These are phyloP conservation scores for Bedellia somnulentella DNA, from an alignment of 2,888 invertebrate genomes.

Conservation along the genomic window DNA sequence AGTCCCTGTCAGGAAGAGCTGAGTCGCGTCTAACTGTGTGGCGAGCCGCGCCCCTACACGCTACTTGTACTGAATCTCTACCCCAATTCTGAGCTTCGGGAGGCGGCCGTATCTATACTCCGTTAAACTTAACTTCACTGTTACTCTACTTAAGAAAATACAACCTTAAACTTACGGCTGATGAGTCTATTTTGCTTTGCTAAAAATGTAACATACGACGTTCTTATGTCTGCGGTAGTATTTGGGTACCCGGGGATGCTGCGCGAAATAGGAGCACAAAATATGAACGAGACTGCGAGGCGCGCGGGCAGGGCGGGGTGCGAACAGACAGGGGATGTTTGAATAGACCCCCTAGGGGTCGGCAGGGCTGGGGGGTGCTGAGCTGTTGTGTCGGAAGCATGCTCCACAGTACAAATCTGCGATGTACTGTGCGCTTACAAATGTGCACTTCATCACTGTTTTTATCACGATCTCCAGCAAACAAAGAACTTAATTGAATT, in stretches of 20 bases:
- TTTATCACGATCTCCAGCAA: conserved; percentile 31
- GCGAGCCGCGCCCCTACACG: conserved; percentile 61
- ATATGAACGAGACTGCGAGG: conserved; percentile 62
- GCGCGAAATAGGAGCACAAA: conserved; percentile 62
- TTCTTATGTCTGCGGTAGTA: conserved; percentile 52
- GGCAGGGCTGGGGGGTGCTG: conserved; percentile 19
- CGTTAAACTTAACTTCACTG: conserved; percentile 15
- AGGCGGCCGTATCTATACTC: conserved; percentile 22
- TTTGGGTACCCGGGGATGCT: conserved; percentile 61
- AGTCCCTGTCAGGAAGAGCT: conserved; percentile 47
- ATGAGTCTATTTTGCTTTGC: conserved; percentile 15
- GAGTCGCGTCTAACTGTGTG: conserved; percentile 59
- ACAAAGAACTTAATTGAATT: conserved; percentile 54
- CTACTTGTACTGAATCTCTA: conserved; percentile 61
- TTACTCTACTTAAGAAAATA: background rate
- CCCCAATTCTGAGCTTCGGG: conserved; percentile 56
- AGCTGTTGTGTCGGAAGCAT: conserved; percentile 56
- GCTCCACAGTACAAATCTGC: conserved; percentile 43
- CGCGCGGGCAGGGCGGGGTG: conserved; percentile 52
- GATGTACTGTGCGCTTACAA: conserved; percentile 35
- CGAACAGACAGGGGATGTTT: conserved; percentile 54
- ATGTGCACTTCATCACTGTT: conserved; percentile 47
- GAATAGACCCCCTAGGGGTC: conserved; percentile 37
- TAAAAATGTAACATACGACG: conserved; percentile 18
- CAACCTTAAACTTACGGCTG: background rate